A percentile compares a stretch with the other conserved stretches of the same genome.
Evolutionary conservation across 2,113 vertebrate genomes (phyloP).

Genomic region (Sisor rabdophorus): DNA sequence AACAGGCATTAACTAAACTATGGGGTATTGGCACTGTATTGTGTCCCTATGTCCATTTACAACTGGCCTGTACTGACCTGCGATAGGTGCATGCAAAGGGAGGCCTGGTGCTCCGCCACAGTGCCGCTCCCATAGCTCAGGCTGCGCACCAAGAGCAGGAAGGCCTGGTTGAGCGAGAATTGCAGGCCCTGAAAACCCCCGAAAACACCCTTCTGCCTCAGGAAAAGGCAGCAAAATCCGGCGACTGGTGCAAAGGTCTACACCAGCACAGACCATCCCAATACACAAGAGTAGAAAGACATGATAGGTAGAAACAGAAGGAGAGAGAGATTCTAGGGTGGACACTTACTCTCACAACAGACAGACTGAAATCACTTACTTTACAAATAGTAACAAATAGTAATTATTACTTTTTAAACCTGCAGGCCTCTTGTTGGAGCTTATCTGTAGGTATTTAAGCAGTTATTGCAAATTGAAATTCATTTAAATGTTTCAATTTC

Average conservation of each 20-base stretch:
- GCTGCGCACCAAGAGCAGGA: slow-evolving; percentile 65
- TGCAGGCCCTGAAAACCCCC: slow-evolving; percentile 68
- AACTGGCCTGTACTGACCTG: slow-evolving; percentile 71
- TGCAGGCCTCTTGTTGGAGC: slow-evolving; percentile 43
- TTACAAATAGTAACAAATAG: background rate
- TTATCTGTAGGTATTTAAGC: background rate
- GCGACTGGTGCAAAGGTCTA: slow-evolving; percentile 73
- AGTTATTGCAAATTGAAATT: too few relatives aligned
- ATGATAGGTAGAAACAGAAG: slow-evolving; percentile 54
- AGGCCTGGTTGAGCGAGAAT: slow-evolving; percentile 67
- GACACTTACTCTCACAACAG: slow-evolving; percentile 49
- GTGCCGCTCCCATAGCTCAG: slow-evolving; percentile 76
- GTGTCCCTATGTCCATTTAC: slow-evolving; percentile 55
- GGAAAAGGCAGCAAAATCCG: slow-evolving; percentile 72
- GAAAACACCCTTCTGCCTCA: slow-evolving; percentile 72
- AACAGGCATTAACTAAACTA: background rate
- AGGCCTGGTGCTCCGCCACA: slow-evolving; percentile 69
- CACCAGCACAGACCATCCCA: slow-evolving; percentile 56
- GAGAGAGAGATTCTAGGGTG: slow-evolving; percentile 62
- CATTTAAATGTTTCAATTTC: too few relatives aligned
- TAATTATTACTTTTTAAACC: slow-evolving; percentile 49
- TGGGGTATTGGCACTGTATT: background rate
- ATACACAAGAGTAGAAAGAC: slow-evolving; percentile 23
- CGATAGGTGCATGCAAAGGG: slow-evolving; percentile 65
- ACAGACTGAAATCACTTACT: slow-evolving; percentile 37